phyloP scores from a whole-genome alignment of 2,888 invertebrate species.

The Dilophus febrilis region DNA sequence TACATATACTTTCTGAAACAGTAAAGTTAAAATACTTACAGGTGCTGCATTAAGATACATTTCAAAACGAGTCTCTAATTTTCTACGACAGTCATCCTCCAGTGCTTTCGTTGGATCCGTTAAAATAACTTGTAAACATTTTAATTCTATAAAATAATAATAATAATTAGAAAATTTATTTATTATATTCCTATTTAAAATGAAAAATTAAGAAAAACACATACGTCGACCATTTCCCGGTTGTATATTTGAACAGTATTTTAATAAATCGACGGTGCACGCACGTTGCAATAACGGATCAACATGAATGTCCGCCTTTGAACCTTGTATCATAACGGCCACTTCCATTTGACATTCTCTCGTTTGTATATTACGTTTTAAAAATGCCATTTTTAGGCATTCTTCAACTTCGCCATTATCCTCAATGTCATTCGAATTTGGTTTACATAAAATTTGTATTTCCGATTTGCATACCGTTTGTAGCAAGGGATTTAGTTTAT shows the following conservation, averaged over 20 bases:
- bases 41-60: conserved; percentile 80
- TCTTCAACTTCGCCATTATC: conserved; percentile 52
- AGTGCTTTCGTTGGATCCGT: conserved; percentile 51
- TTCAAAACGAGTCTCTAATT: conserved; percentile 65
- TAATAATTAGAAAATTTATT: background rate
- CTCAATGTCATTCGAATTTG: conserved; percentile 20
- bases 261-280: conserved; percentile 68
- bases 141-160: conserved; percentile 42
- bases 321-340: conserved; percentile 73
- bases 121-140: conserved; percentile 54
- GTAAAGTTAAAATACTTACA: conserved; percentile 36
- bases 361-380: conserved; percentile 53
- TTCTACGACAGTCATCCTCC: conserved; percentile 58
- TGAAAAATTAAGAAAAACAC: conserved; percentile 19
- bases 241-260: conserved; percentile 60
- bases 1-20: too few species aligned
- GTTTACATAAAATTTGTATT: conserved; percentile 44
- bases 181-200: background rate
- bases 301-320: conserved; percentile 84
- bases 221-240: conserved; percentile 85
- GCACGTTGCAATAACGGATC: conserved; percentile 82
- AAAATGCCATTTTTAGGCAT: conserved; percentile 73
- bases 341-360: conserved; percentile 69
- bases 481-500: conserved; percentile 75
- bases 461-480: conserved; percentile 63